Conservation (phyloP, 2,113 vertebrate genomes). For the Crypturellus undulatus region DNA sequence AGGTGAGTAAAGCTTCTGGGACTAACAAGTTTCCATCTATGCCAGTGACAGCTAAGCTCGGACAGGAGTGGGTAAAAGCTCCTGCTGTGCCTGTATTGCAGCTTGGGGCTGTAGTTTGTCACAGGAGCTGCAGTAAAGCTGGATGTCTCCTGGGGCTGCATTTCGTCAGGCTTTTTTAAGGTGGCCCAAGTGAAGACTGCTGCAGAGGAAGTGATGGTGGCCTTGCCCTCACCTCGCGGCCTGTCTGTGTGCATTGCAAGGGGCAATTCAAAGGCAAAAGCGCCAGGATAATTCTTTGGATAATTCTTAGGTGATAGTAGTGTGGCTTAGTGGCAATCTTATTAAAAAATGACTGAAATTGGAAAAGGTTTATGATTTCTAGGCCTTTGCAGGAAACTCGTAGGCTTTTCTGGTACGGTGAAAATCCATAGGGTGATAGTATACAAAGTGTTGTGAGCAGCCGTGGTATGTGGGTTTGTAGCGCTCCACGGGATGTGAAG, state of each 20-base stretch:
- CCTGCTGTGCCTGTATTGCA: accelerated
- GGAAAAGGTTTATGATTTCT: background rate
- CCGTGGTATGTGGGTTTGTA: accelerated
- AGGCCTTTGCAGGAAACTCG: background rate
- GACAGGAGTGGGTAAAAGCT: background rate
- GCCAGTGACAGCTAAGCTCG: background rate
- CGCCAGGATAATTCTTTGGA: background rate
- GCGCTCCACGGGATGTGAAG: accelerated
- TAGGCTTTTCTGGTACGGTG: background rate
- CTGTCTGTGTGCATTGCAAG: background rate
- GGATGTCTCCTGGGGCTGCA: background rate
- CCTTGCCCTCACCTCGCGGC: too few relatives aligned
- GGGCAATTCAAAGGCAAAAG: background rate
- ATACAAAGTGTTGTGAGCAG: background rate
- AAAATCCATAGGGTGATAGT: accelerated
- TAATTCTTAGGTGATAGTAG: background rate
- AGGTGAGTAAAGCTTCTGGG: background rate
- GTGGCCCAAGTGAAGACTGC: background rate
- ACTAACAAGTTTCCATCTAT: background rate
- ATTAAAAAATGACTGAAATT: accelerated
- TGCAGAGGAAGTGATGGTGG: background rate
- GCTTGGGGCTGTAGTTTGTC: background rate
- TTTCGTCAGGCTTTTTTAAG: background rate
- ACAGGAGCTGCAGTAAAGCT: background rate
- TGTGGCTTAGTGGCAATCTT: background rate